A percentile compares a stretch with the other conserved stretches of the same genome.
These are phyloP conservation scores for Myanophis thanlyinensis DNA, from an alignment of 2,113 vertebrate genomes.

Conservation along the genomic window DNA sequence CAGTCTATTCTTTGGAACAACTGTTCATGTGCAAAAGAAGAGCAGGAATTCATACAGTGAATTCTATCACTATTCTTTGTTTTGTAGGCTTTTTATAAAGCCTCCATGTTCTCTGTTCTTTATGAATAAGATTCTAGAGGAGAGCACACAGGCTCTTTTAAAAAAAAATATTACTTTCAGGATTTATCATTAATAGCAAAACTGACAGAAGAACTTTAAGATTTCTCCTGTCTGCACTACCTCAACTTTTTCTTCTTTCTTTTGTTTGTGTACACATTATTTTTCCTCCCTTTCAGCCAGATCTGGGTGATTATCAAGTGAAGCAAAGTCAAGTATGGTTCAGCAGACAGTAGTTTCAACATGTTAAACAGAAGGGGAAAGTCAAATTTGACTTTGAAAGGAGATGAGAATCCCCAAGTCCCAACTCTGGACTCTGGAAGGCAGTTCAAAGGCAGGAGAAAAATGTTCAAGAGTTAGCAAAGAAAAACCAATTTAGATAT, in stretches of 20 bases:
- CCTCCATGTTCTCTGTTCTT: slow-evolving; percentile 10
- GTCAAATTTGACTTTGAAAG: background rate
- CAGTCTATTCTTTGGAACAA: slow-evolving; percentile 18
- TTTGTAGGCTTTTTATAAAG: background rate
- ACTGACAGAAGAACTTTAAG: background rate
- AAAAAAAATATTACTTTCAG: background rate
- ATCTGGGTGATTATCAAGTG: background rate
- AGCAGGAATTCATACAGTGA: slow-evolving; percentile 4
- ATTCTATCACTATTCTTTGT: background rate
- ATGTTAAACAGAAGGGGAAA: background rate
- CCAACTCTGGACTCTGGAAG: slow-evolving; percentile 1
- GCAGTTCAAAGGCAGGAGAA: slow-evolving; percentile 36
- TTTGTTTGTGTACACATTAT: background rate
- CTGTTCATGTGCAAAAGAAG: background rate
- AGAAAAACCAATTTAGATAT: slow-evolving; percentile 34
- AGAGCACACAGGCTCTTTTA: background rate
- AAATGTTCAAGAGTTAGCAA: slow-evolving; percentile 30
- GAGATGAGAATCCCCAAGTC: background rate
- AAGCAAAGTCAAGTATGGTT: slow-evolving; percentile 18
- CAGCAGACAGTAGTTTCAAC: background rate
- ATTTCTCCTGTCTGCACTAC: background rate
- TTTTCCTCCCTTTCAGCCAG: background rate
- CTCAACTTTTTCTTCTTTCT: background rate
- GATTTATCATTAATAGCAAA: slow-evolving; percentile 7
- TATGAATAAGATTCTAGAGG: slow-evolving; percentile 24